Conservation (phyloP, 2,888 invertebrate genomes). For the Luffia ferchaultella region DNA sequence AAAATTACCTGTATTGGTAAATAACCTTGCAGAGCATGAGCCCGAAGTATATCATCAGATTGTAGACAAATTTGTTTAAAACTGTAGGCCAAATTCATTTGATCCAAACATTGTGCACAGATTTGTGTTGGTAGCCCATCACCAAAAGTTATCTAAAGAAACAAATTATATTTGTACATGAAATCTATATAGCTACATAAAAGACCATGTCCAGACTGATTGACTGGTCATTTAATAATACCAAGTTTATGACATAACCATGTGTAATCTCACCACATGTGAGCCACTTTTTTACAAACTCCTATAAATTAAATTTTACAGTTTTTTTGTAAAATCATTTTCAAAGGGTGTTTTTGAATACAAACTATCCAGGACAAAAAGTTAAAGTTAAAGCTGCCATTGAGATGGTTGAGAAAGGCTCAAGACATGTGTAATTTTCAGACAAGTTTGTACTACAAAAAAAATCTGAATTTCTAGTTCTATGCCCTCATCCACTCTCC, state of each 20-base stretch:
- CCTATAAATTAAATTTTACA: background rate
- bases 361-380: background rate
- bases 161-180: background rate
- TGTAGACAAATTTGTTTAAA: background rate
- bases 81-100: background rate
- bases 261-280: background rate
- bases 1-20: background rate
- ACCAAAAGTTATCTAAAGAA: background rate
- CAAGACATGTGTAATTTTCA: background rate
- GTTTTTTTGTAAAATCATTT: background rate
- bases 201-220: background rate
- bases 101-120: background rate
- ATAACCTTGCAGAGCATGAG: background rate
- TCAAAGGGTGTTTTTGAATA: background rate
- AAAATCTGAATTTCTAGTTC: too few species aligned
- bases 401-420: background rate
- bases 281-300: background rate
- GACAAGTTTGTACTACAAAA: background rate
- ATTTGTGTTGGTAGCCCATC: background rate
- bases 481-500: too few species aligned
- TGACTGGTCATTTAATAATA: background rate
- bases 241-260: background rate
- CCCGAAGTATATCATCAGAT: background rate
- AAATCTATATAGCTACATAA: background rate
- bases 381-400: background rate